These are phyloP conservation scores for Nephrotoma appendiculata DNA, from an alignment of 2,888 invertebrate genomes.

Conservation along the genomic window DNA sequence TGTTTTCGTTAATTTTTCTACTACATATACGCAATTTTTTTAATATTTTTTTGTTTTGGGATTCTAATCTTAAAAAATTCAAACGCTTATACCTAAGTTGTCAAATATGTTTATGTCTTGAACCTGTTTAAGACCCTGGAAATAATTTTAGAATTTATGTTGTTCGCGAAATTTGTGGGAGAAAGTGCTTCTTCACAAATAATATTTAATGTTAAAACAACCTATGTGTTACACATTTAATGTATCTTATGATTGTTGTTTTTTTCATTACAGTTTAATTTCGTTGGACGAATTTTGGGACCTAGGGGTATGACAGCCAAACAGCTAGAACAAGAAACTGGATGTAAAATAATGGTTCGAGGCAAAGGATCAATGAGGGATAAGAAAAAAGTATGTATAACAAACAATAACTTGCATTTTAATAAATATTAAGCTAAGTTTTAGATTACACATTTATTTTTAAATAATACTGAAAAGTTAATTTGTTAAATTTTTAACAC, in stretches of 20 bases:
- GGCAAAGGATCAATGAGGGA: constrained; percentile 99
- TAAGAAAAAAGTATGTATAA: constrained; percentile 87
- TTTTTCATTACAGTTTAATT: constrained; percentile 82
- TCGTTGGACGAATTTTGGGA: constrained; percentile 98
- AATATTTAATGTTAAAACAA: constrained; percentile 17
- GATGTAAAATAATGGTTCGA: constrained; percentile 99
- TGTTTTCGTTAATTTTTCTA: too few relatives aligned
- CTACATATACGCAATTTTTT: too few relatives aligned
- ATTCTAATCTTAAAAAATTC: too few relatives aligned
- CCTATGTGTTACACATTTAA: constrained; percentile 7
- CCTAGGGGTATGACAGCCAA: constrained; percentile 99
- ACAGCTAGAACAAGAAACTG: constrained; percentile 98
- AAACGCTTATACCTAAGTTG: too few relatives aligned
- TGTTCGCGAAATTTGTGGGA: background rate
- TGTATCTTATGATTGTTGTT: background rate
- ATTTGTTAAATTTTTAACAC: background rate
- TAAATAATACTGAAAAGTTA: background rate
- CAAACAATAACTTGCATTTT: too few relatives aligned
- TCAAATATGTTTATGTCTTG: too few relatives aligned
- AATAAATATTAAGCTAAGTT: background rate
- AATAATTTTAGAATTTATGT: background rate
- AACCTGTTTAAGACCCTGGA: too few relatives aligned
- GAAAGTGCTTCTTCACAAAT: background rate
- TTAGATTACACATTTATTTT: background rate
- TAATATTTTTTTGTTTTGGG: too few relatives aligned